Base-by-base conservation (phyloP, 2,888 invertebrate genomes). In the Phlogophora meticulosa region DNA sequence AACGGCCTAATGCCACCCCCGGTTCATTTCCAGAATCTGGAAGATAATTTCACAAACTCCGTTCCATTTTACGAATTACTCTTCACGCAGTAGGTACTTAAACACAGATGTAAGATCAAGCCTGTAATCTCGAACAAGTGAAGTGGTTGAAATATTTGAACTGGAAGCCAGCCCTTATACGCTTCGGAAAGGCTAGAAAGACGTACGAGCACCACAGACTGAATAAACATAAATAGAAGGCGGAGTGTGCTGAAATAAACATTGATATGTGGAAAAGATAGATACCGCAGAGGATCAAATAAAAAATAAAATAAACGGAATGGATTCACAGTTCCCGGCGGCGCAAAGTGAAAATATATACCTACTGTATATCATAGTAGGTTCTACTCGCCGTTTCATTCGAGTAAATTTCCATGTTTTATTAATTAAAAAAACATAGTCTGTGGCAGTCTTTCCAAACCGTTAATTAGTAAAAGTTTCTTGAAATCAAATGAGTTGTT, bases 221-320 rank as follows among this genome's bases (percentile, higher is more conserved):
- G 4, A 48, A 71, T 62, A 62, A 69, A 69, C 10, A 62, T 20
- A 53, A 69, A 70, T 48, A 69, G 7, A 46, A 40, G 20, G 10
- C 51, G 36, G 42, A 49, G 40, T 70, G 46, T 48, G 7, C 46
- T 42, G 32, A 62, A 53, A 69, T 62, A 71, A 32, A 69, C 53
- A 69, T 53, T 46, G 53, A 69, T 71, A 69, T 49, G 36, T 48
- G 71, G 22, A 53, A 70, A 69, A 53, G 36, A 62, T 62, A n/a
- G 17, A 52, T 42, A 53, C 36, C 72, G 20, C 72, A 49, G 36
- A 42, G 48, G 53, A 63, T 32, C 71, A n/a, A 69, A 71, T 71
- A 62, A 62, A 53, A 70, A 48, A 13, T 42, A 53, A 43, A 69
- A 36, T 62, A 48, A 69, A 62, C 17, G 17, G 15, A 42, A 71